Evolutionary conservation across 2,113 vertebrate genomes (phyloP).

Genomic region (Crotalus viridis): DNA sequence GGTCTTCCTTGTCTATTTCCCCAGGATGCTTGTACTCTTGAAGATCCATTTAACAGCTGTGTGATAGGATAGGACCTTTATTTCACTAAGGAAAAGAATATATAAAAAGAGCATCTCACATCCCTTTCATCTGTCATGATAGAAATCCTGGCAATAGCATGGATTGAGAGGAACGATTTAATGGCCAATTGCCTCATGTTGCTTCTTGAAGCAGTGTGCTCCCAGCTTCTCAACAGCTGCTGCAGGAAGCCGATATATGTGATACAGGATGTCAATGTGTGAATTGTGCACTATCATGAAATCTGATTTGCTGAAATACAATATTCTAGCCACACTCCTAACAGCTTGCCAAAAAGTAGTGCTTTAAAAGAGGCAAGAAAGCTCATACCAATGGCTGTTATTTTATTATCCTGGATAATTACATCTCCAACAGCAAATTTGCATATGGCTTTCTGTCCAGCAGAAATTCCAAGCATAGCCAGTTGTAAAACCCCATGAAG

Average conservation of each 20-base stretch:
- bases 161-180: neutral
- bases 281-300: neutral
- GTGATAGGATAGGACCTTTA: neutral
- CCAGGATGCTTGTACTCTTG: neutral
- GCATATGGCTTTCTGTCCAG: neutral
- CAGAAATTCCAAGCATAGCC: neutral
- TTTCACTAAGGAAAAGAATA: neutral
- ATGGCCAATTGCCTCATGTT: neutral
- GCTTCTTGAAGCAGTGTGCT: neutral
- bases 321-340: neutral
- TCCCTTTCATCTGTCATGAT: neutral
- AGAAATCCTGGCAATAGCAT: neutral
- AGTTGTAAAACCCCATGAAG: neutral
- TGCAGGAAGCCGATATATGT: neutral
- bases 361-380: neutral
- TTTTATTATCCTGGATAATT: neutral
- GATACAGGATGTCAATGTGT: neutral
- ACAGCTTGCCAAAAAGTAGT: neutral
- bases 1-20: neutral
- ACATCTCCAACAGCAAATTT: neutral
- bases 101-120: neutral
- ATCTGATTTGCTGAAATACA: neutral
- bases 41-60: neutral
- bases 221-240: neutral
- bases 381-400: neutral